Conservation (phyloP, 2,888 invertebrate species). For the Andrena marginata region DNA sequence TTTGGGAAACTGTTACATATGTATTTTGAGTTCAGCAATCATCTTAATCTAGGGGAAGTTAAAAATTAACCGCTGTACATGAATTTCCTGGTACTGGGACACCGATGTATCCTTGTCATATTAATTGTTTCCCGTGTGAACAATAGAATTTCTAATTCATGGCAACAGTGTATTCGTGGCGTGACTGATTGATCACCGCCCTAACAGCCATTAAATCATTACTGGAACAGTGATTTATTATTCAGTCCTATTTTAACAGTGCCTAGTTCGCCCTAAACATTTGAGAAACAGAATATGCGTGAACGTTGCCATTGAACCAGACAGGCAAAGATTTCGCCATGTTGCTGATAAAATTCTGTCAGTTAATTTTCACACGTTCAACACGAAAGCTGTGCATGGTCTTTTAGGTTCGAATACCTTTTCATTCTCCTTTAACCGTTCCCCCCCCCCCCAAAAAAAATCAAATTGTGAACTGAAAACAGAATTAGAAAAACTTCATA, state of each 20-base stretch:
- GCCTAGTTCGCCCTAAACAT: conserved; percentile 18
- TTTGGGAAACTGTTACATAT: too few relatives aligned
- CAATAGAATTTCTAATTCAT: conserved; percentile 23
- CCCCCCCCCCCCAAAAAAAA: too few relatives aligned
- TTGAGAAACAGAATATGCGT: background rate
- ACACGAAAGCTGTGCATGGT: too few relatives aligned
- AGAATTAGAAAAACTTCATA: too few relatives aligned
- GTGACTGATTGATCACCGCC: conserved; percentile 26
- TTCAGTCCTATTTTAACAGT: conserved; percentile 11
- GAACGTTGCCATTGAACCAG: background rate
- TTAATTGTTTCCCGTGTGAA: conserved; percentile 4
- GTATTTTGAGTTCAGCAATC: background rate
- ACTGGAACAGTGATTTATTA: conserved; percentile 40
- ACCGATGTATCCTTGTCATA: conserved; percentile 1
- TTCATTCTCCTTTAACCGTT: too few relatives aligned
- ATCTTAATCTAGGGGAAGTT: background rate
- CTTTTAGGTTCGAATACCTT: background rate
- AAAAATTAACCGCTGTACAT: background rate
- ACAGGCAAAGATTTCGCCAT: too few relatives aligned
- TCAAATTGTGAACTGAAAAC: too few relatives aligned
- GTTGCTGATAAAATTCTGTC: background rate
- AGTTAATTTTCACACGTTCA: too few relatives aligned
- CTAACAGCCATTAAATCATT: conserved; percentile 35
- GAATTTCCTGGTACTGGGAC: background rate
- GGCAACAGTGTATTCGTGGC: background rate